A percentile compares a stretch with the other conserved stretches of the same genome.
Evolutionary conservation across 2,888 invertebrate species (phyloP).

Genomic region (Diloba caeruleocephala): DNA sequence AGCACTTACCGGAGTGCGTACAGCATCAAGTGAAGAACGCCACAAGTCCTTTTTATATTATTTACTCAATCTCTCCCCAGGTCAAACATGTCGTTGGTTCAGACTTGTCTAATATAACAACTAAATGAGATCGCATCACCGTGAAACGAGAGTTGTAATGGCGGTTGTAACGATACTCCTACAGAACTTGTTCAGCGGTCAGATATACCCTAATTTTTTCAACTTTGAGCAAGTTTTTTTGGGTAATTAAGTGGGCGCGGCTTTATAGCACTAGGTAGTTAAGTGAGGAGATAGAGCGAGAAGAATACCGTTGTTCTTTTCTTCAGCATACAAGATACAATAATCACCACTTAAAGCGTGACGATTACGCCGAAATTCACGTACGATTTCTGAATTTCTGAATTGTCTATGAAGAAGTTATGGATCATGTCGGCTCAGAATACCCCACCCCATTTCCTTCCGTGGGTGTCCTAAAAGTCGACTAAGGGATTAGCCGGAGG

Average conservation of each 20-base stretch:
- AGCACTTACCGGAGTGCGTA: no score
- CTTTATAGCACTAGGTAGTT: conserved; percentile 19
- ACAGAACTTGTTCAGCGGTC: conserved; percentile 22
- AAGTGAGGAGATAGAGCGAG: conserved; percentile 20
- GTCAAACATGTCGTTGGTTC: background rate
- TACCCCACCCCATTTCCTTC: no score
- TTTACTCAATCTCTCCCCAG: background rate
- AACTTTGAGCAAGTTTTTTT: conserved; percentile 42
- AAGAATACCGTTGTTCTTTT: background rate
- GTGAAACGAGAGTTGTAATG: conserved; percentile 14
- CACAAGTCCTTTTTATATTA: background rate
- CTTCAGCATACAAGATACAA: background rate
- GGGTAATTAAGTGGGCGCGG: conserved; percentile 44
- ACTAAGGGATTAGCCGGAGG: no score
- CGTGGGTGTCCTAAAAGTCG: no score
- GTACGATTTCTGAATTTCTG: no score
- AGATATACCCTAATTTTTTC: conserved; percentile 31
- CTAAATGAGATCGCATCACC: conserved; percentile 5
- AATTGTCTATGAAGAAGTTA: no score
- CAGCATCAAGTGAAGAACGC: no score
- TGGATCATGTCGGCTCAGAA: no score
- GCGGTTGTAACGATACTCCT: conserved; percentile 19
- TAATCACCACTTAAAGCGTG: background rate
- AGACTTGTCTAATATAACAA: background rate
- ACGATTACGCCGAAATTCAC: no score